These are phyloP conservation scores for Pungitius pungitius DNA, from an alignment of 2,113 vertebrate genomes.

Conservation along the genomic window DNA sequence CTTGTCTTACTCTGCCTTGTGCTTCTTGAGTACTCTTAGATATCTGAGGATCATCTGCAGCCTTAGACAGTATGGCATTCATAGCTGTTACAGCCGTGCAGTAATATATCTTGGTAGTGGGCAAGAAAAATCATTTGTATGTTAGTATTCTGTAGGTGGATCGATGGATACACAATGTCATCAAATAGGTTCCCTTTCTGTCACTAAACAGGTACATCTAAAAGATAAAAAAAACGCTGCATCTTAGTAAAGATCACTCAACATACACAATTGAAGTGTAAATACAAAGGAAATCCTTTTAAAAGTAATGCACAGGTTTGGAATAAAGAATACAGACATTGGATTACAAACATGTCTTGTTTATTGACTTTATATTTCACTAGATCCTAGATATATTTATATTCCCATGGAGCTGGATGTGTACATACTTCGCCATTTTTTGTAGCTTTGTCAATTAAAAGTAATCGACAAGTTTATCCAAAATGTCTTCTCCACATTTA, in stretches of 20 bases:
- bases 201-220: background rate
- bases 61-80: constrained; percentile 7
- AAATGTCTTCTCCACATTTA: background rate
- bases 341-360: background rate
- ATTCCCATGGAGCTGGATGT: background rate
- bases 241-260: background rate
- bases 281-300: background rate
- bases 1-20: background rate
- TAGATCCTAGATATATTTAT: background rate
- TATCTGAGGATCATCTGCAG: constrained; percentile 6
- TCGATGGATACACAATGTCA: background rate
- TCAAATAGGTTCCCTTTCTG: background rate
- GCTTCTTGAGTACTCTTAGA: constrained; percentile 6
- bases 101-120: constrained; percentile 20
- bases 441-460: background rate
- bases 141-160: background rate
- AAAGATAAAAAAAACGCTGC: background rate
- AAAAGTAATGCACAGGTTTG: background rate
- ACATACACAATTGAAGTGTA: background rate
- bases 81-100: constrained; percentile 7
- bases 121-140: constrained; percentile 16
- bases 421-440: background rate
- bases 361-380: background rate
- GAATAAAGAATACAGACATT: background rate
- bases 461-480: background rate